Conservation (phyloP, 1,140 invertebrate species). For the Ptiloglossa arizonensis region DNA sequence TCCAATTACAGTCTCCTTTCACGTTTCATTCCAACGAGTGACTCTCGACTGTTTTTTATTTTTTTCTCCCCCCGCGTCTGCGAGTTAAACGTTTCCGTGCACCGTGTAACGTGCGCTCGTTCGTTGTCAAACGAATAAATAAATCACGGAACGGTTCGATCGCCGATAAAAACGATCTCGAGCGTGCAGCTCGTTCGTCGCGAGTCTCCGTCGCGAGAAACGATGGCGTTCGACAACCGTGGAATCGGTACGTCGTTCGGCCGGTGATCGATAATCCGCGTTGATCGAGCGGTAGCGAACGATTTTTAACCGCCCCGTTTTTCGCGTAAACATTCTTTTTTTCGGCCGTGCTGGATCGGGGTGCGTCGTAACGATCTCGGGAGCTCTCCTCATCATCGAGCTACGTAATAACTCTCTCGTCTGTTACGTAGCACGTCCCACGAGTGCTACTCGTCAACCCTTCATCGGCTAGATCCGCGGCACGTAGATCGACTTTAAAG, state of each 20-base stretch:
- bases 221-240: not conserved
- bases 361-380: slow-evolving; percentile 42
- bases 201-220: not conserved
- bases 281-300: slow-evolving; percentile 48
- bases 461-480: slow-evolving; percentile 48
- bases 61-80: too few species aligned
- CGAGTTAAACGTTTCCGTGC: too few species aligned
- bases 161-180: too few species aligned
- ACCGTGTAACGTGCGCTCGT: too few species aligned
- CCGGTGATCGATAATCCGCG: slow-evolving; percentile 13
- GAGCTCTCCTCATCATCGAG: slow-evolving; percentile 50
- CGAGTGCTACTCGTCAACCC: slow-evolving; percentile 38
- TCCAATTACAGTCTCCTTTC: too few species aligned
- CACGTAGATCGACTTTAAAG: slow-evolving; percentile 57
- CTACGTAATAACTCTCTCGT: slow-evolving; percentile 46
- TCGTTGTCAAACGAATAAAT: too few species aligned
- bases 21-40: too few species aligned
- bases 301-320: slow-evolving; percentile 37
- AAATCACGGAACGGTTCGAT: too few species aligned
- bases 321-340: slow-evolving; percentile 50
- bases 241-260: not conserved
- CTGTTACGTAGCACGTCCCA: slow-evolving; percentile 46
- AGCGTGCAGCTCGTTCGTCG: too few species aligned
- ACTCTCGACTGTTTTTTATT: too few species aligned
- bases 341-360: not conserved